Percentiles rank a stretch among this genome's conserved stretches.
Conservation (phyloP, 2,113 vertebrate species). For the Cnemophilus loriae region DNA sequence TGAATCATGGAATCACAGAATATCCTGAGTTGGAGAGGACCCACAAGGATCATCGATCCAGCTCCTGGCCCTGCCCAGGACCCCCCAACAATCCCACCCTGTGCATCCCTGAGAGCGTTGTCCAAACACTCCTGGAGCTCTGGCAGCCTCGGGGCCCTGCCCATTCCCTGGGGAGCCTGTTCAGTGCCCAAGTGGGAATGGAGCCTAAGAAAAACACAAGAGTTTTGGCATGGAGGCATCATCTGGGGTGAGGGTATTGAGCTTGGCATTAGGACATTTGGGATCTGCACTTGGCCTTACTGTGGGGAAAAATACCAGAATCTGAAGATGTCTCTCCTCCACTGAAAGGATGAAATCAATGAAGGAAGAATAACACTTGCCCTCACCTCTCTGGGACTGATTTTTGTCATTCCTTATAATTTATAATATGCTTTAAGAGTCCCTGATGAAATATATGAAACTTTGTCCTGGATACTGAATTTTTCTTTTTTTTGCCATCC, state of each 20-base stretch:
- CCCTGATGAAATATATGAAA: not conserved
- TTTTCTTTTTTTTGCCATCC: not conserved
- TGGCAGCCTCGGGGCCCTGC: accelerated
- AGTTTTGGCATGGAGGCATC: not conserved
- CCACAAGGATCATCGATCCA: accelerated
- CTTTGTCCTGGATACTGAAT: not conserved
- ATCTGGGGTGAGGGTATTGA: not conserved
- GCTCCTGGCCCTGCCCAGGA: not conserved
- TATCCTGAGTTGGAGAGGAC: not conserved
- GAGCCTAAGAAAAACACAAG: not conserved
- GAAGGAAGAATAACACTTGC: not conserved
- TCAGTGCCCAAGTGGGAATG: not conserved
- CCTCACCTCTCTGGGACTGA: not conserved
- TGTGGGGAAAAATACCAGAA: not conserved
- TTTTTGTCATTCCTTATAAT: not conserved
- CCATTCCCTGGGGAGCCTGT: not conserved
- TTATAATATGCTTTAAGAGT: not conserved
- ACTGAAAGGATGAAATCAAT: not conserved
- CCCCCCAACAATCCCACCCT: not conserved
- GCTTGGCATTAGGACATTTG: not conserved
- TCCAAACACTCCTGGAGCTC: not conserved
- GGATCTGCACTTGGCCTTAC: not conserved
- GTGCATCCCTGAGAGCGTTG: accelerated
- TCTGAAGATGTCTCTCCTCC: not conserved
- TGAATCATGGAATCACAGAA: not conserved